phyloP scores from a whole-genome alignment of 2,888 invertebrate species.

The Hesperia comma region DNA sequence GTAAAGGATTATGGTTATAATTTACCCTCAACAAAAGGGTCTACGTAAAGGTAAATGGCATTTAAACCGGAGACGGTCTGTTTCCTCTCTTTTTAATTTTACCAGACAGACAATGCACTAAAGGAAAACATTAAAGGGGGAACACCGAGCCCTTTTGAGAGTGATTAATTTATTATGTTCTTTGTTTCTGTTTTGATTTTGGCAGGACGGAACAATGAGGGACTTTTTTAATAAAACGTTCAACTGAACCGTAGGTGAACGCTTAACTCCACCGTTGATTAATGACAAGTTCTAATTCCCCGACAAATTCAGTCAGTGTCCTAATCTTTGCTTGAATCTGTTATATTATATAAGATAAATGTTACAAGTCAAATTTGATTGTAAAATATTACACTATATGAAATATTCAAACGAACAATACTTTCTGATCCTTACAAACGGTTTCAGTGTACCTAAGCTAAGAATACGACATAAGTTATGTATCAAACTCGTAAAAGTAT shows the following conservation, averaged over 20 bases:
- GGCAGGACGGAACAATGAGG: conserved; percentile 55
- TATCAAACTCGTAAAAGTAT: conserved; percentile 82
- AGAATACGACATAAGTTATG: conserved; percentile 69
- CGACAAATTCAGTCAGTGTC: neutral
- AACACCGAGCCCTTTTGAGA: conserved; percentile 70
- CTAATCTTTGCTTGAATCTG: too few species aligned
- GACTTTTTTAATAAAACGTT: conserved; percentile 28
- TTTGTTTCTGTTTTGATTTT: conserved; percentile 80
- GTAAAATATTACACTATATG: too few species aligned
- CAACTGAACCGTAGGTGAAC: neutral
- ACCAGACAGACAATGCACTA: conserved; percentile 78
- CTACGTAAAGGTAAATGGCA: conserved; percentile 64
- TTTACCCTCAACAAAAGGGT: conserved; percentile 10
- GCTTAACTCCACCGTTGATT: neutral
- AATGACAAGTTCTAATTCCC: neutral
- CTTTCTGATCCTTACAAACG: conserved; percentile 16
- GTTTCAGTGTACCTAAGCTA: conserved; percentile 37
- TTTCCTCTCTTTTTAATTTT: conserved; percentile 80
- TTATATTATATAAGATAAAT: neutral
- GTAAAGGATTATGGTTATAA: conserved; percentile 6
- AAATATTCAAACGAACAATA: neutral
- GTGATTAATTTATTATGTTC: conserved; percentile 83
- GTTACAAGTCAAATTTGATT: too few species aligned
- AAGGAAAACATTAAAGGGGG: conserved; percentile 80
- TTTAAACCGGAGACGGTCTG: conserved; percentile 66